A percentile compares a stretch with the other conserved stretches of the same genome.
phyloP scores from a whole-genome alignment of 2,797 vertebrate species.

The Protonibea diacanthus region DNA sequence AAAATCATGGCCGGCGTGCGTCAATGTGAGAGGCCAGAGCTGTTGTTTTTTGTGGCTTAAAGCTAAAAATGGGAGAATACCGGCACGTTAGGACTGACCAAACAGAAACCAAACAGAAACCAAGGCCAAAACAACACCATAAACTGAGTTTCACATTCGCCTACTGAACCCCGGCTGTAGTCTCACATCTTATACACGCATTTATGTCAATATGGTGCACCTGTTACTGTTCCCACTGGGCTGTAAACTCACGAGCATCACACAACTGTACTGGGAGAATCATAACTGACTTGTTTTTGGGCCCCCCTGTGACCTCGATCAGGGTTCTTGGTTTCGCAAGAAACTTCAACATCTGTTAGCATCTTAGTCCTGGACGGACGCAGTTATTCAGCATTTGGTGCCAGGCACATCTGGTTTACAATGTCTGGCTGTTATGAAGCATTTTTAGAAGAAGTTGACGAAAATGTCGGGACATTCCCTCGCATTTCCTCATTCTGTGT shows the following conservation, averaged over 20 bases:
- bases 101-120: constrained; percentile 30
- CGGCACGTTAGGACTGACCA: not conserved
- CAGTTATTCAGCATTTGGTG: constrained; percentile 11
- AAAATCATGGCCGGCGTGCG: not conserved
- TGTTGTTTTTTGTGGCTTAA: not conserved
- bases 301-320: constrained; percentile 34
- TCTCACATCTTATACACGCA: constrained; percentile 55
- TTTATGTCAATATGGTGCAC: constrained; percentile 78
- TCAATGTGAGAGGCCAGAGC: not conserved
- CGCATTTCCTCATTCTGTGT: constrained; percentile 49
- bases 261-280: constrained; percentile 37
- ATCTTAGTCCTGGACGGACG: constrained; percentile 6
- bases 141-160: constrained; percentile 53
- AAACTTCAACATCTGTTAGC: constrained; percentile 72
- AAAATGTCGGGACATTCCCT: constrained; percentile 14
- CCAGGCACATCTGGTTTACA: constrained; percentile 19
- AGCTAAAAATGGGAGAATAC: constrained; percentile 1
- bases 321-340: constrained; percentile 72
- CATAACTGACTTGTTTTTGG: constrained; percentile 42
- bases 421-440: constrained; percentile 5
- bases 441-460: not conserved
- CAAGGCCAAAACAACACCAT: constrained; percentile 1
- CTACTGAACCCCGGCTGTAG: constrained; percentile 41
- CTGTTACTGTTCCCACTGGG: constrained; percentile 79
- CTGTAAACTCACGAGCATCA: constrained; percentile 35